These are phyloP conservation scores for Porphyrio hochstetteri DNA, from an alignment of 2,113 vertebrate species.

Conservation along the genomic window DNA sequence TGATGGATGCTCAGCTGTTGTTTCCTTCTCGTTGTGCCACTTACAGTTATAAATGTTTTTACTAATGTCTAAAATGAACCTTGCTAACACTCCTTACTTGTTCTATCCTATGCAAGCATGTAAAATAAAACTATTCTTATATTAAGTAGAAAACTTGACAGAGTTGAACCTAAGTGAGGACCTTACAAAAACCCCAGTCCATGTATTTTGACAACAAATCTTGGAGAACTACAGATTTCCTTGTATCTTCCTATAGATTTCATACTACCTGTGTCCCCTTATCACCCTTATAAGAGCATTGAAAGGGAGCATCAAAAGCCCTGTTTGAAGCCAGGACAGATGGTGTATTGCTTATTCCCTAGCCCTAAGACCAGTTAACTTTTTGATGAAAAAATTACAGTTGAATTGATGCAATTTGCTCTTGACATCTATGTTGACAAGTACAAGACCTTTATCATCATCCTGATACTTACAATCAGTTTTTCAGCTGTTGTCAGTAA, in stretches of 20 bases:
- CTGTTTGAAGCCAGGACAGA: background rate
- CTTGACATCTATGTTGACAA: background rate
- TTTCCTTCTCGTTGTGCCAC: background rate
- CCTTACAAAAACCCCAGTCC: background rate
- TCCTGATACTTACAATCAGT: background rate
- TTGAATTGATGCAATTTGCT: background rate
- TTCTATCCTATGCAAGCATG: background rate
- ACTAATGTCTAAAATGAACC: background rate
- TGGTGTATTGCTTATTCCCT: background rate
- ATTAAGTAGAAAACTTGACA: background rate
- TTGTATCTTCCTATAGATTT: background rate
- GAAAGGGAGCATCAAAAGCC: background rate
- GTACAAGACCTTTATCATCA: background rate
- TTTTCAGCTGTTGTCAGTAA: background rate
- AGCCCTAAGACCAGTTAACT: background rate
- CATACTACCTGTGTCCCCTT: background rate
- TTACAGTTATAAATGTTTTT: background rate
- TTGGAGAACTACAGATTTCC: background rate
- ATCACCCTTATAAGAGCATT: background rate
- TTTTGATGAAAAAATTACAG: background rate
- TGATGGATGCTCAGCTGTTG: background rate
- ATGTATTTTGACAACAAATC: background rate
- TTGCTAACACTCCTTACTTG: background rate
- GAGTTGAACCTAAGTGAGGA: background rate
- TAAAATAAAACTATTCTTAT: background rate